Conservation (phyloP, 2,888 invertebrate genomes). For the Caradrina kadenii region DNA sequence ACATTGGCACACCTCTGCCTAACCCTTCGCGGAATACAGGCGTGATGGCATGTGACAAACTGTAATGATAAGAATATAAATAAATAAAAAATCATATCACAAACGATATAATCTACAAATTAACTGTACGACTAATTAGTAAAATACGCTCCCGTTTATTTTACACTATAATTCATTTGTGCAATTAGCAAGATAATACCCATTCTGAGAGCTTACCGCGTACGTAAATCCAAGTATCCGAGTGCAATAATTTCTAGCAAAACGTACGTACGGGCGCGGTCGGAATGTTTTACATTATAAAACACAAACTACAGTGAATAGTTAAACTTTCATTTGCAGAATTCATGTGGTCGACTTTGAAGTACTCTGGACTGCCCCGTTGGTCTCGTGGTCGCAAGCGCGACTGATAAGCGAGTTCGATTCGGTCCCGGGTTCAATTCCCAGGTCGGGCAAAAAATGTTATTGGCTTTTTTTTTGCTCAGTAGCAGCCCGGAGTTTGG, state of each 20-base stretch:
- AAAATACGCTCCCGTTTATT: constrained; percentile 62
- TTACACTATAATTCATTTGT: constrained; percentile 62
- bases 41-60: no score
- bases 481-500: no score
- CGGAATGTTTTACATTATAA: constrained; percentile 54
- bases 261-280: constrained; percentile 40
- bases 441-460: no score
- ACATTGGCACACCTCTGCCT: no score
- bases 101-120: constrained; percentile 34
- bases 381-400: no score
- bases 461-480: no score
- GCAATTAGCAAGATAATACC: constrained; percentile 66
- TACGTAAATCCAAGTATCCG: constrained; percentile 58
- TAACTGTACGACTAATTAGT: constrained; percentile 59
- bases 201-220: constrained; percentile 57
- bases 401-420: no score
- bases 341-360: constrained; percentile 22
- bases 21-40: no score
- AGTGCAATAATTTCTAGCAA: constrained; percentile 55
- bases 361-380: constrained; percentile 7
- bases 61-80: no score
- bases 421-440: no score
- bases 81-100: constrained; percentile 11
- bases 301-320: constrained; percentile 40
- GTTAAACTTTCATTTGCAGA: constrained; percentile 47